Evolutionary conservation across 2,888 invertebrate species (phyloP).

Genomic region (Cephalotes varians): DNA sequence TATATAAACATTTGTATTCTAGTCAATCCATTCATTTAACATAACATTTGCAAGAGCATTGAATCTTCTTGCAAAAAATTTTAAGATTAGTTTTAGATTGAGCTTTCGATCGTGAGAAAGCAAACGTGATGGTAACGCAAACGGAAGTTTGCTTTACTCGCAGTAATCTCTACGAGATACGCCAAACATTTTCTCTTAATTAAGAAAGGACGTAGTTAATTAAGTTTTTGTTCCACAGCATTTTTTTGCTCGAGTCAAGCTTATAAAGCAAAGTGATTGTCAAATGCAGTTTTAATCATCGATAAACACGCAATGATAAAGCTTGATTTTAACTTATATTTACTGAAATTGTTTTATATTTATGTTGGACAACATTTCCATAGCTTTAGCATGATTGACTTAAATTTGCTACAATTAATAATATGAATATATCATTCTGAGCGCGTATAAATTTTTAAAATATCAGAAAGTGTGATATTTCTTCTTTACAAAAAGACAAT

Average conservation of each 20-base stretch:
- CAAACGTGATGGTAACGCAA: slow-evolving; percentile 67
- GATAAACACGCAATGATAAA: slow-evolving; percentile 9
- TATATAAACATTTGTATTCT: neutral
- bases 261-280: slow-evolving; percentile 36
- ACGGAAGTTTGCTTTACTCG: slow-evolving; percentile 74
- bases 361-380: neutral
- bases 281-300: neutral
- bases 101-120: slow-evolving; percentile 75
- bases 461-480: neutral
- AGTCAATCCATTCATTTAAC: neutral
- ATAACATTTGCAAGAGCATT: too few species aligned
- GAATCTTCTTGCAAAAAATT: slow-evolving; percentile 59
- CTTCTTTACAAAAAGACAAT: neutral
- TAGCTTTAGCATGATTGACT: neutral
- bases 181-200: slow-evolving; percentile 80
- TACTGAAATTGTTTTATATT: neutral
- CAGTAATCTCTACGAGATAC: slow-evolving; percentile 74
- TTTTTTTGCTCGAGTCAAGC: slow-evolving; percentile 55
- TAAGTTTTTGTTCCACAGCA: slow-evolving; percentile 71
- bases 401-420: neutral
- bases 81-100: slow-evolving; percentile 72
- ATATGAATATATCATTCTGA: neutral
- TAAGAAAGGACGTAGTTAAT: slow-evolving; percentile 78
- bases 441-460: neutral
- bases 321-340: neutral